Evolutionary conservation across 2,113 vertebrate species (phyloP), one percentile per base, ranked within the genome.

Genomic region (Taxidea taxus): DNA sequence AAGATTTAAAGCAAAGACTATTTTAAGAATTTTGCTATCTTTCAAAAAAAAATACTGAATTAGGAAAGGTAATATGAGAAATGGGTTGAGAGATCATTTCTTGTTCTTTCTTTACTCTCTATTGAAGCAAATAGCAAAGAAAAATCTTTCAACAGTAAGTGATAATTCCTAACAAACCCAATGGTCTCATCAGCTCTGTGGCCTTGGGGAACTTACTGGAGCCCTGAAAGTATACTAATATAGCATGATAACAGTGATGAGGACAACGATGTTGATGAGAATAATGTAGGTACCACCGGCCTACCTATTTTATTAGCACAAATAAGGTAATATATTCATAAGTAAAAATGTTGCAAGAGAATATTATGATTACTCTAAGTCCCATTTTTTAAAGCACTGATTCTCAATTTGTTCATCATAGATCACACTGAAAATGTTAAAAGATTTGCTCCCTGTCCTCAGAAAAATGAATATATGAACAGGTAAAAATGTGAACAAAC

Each of bases 1-100:
- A 64, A 94, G 49, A 72, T 39, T 93, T 74, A 87, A 96, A 95
- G 21, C 16, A 81, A 95, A 91, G 29, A 51, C 25, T 66, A 83
- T n/a, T 87, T 68, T 86, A 74, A 89, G 37, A 87, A 97, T 3
- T 14, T 66, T 56, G 6, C 3, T 84, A 68, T 64, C 18, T 72
- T 86, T 80, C 6, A 49, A 31, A 54, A 60, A 89, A 62, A 90
- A 49, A 13, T 62, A 93, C 49, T 82, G n/a, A 39, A 58, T 93
- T 66, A 94, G 58, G 16, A 87, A 87, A 77, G 42, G 51, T 54
- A 72, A 7, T 64, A 31, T 54, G 42, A 42, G 16, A 85, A 95
- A 81, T 54, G 31, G 2, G 7, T 23, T 88, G 51, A 88, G 25
- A 47, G n/a, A 3, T 74, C 72, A 13, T 29, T 56, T 62, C 31